phyloP scores from a whole-genome alignment of 35 echinoderm and acorn worm species.

The Ophioderma brevispina region DNA sequence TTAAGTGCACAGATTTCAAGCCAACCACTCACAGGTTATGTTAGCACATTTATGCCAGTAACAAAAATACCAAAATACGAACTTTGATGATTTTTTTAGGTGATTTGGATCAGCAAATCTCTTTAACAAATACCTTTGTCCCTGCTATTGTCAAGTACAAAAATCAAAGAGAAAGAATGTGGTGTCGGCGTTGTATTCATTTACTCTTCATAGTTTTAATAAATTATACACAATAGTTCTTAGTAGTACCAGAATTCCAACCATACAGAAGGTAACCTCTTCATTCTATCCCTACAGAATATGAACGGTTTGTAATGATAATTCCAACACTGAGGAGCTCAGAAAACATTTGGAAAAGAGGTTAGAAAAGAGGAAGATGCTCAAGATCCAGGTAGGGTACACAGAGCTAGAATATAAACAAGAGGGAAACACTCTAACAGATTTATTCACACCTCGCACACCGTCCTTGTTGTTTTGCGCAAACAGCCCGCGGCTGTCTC shows the following conservation, averaged over 20 bases:
- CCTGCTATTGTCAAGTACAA: not conserved
- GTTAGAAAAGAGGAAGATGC: constrained; percentile 41
- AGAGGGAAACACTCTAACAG: no score
- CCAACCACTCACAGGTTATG: no score
- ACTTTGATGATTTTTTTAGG: no score
- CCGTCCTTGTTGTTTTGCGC: no score
- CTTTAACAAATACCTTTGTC: not conserved
- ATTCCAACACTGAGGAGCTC: constrained; percentile 25
- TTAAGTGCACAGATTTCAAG: no score
- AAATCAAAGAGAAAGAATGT: not conserved
- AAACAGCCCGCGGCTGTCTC: no score
- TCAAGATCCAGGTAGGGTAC: constrained; percentile 47
- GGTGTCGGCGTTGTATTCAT: no score
- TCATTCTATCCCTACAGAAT: no score
- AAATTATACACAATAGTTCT: not conserved
- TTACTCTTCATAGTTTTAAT: not conserved
- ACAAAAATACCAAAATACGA: no score
- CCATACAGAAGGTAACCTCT: constrained; percentile 56
- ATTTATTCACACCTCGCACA: no score
- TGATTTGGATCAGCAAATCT: not conserved
- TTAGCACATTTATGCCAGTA: no score
- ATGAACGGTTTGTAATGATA: constrained; percentile 27
- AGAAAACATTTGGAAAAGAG: constrained; percentile 50
- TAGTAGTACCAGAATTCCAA: not conserved
- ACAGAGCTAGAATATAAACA: no score